Evolutionary conservation across 2,797 vertebrate genomes (phyloP).

Genomic region (Huso huso): DNA sequence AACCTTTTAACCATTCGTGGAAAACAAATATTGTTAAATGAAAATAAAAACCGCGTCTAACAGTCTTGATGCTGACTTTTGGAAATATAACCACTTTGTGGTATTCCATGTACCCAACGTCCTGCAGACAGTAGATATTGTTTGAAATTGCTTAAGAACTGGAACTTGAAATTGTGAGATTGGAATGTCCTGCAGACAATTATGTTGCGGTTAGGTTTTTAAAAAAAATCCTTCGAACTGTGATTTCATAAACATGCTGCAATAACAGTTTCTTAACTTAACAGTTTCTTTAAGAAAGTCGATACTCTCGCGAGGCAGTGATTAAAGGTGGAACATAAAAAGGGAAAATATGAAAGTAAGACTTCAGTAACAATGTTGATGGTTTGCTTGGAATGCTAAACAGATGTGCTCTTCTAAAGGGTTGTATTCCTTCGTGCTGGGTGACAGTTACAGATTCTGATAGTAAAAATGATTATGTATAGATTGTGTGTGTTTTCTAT

Average conservation of each 20-base stretch:
- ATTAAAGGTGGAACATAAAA: slow-evolving; percentile 98
- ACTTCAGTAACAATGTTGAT: slow-evolving; percentile 93
- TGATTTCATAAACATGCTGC: slow-evolving; percentile 96
- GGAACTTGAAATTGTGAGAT: slow-evolving; percentile 77
- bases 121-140: slow-evolving; percentile 67
- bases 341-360: slow-evolving; percentile 97
- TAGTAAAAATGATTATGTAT: slow-evolving; percentile 34
- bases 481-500: too few species aligned
- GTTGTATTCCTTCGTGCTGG: slow-evolving; percentile 49
- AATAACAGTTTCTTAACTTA: slow-evolving; percentile 97
- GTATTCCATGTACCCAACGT: slow-evolving; percentile 50
- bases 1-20: slow-evolving; percentile 55
- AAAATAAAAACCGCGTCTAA: slow-evolving; percentile 62
- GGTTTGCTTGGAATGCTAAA: slow-evolving; percentile 87
- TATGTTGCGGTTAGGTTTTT: slow-evolving; percentile 79
- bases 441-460: slow-evolving; percentile 66
- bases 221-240: slow-evolving; percentile 68
- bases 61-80: slow-evolving; percentile 47
- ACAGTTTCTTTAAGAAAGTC: slow-evolving; percentile 91
- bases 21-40: slow-evolving; percentile 73
- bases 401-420: slow-evolving; percentile 83
- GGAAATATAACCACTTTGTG: slow-evolving; percentile 43
- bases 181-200: slow-evolving; percentile 90
- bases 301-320: slow-evolving; percentile 92
- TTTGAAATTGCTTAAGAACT: slow-evolving; percentile 74